Evolutionary conservation across 2,888 invertebrate genomes (phyloP).

Genomic region (Scaptodrosophila latifasciaeformis): DNA sequence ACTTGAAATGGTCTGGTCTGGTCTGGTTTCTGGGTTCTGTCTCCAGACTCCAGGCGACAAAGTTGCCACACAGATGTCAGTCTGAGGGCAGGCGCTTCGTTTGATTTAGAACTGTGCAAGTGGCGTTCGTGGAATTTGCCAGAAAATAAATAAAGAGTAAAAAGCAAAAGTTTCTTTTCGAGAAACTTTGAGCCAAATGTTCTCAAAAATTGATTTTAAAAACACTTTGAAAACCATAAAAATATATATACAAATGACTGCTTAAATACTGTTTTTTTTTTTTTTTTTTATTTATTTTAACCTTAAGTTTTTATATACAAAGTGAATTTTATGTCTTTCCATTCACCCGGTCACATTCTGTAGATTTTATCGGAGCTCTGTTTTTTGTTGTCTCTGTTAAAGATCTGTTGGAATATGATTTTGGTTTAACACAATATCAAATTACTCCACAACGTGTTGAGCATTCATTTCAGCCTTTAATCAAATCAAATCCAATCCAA

Average conservation of each 20-base stretch:
- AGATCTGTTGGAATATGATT: too few species aligned
- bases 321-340: constrained; percentile 12
- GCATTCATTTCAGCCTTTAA: constrained; percentile 46
- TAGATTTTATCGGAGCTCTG: too few species aligned
- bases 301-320: constrained; percentile 14
- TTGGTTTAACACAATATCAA: constrained; percentile 62
- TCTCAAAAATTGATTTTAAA: constrained; percentile 61
- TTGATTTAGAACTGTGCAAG: constrained; percentile 70
- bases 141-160: not conserved
- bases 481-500: constrained; percentile 44
- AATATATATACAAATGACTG: constrained; percentile 8
- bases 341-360: too few species aligned
- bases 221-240: constrained; percentile 57
- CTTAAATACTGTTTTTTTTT: too few species aligned
- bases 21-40: too few species aligned
- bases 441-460: constrained; percentile 38
- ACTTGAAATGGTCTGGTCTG: not conserved
- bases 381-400: too few species aligned
- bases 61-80: constrained; percentile 59
- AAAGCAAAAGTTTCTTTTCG: not conserved
- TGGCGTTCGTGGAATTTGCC: constrained; percentile 50
- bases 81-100: constrained; percentile 58
- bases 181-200: not conserved
- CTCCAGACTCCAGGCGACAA: constrained; percentile 38
- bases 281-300: too few species aligned